Base-by-base conservation (phyloP, 2,888 invertebrate species). In the Drosophila anceps region DNA sequence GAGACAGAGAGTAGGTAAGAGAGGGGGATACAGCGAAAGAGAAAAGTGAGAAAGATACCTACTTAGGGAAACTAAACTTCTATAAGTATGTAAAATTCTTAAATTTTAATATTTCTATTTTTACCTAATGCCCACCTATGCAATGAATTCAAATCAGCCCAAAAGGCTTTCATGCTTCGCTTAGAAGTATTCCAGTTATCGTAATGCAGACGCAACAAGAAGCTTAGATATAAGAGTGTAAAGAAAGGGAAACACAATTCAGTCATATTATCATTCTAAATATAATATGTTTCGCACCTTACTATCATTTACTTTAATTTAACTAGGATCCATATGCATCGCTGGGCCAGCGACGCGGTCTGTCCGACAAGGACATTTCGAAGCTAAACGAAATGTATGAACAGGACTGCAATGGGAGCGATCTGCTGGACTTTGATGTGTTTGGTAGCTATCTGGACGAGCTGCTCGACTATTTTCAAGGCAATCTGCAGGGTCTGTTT, bases 361-460 rank as follows among this genome's bases (percentile, higher is more conserved):
- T 95, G 15, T 94, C 94, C 60, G 91, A 92, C 4, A 94, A 94
- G 71, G 95, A 95, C 67, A 86, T 94, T 12, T 81, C 88, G 18
- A 95, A 95, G 82, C 80, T 95, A 9, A 93, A 93, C 75, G 91
- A 91, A 69, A 94, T 95, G 94, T 95, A 95, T 81, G 92, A 93
- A 50, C 87, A 87, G 78, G 92, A 90, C 58, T 92, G 92, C 78
- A 87, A 91, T 59, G 76, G 76, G 18, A 80, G 62, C 59, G 74
- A 61, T n/a, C 79, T 82, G 24, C 68, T 88, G 18, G 82, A 78
- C 54, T 81, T 91, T 39, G 91, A 91, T 65, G 69, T 70, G 60
- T 73, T 91, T 39, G 85, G 84, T 6, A 79, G 62, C 60, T 90
- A 91, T 54, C 61, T 92, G 24, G 76, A 91, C 69, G 84, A 90